A percentile compares a stretch with the other conserved stretches of the same genome.
These are phyloP conservation scores for Porites cylindrica DNA, from an alignment of 92 coral and sea anemone species.

Conservation along the genomic window DNA sequence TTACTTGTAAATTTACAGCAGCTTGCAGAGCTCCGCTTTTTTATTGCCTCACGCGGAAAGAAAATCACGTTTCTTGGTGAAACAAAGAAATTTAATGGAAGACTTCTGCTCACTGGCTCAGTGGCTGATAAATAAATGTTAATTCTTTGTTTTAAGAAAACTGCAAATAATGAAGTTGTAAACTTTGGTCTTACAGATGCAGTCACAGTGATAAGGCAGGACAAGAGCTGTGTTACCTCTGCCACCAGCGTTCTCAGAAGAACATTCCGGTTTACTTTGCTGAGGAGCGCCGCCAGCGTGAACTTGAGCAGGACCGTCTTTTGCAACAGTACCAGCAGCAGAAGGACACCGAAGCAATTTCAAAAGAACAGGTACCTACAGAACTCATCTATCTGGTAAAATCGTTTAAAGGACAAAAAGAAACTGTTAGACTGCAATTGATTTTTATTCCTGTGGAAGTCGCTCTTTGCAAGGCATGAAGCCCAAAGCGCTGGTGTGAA, in stretches of 20 bases:
- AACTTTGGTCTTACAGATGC: constrained; percentile 12
- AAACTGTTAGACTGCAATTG: too few species aligned
- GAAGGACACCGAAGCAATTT: constrained; percentile 89
- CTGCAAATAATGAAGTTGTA: not conserved
- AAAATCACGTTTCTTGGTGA: too few species aligned
- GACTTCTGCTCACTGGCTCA: too few species aligned
- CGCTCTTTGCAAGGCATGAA: too few species aligned
- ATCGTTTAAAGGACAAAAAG: not conserved
- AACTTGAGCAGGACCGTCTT: constrained; percentile 88
- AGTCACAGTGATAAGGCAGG: constrained; percentile 93
- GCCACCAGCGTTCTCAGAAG: constrained; percentile 95
- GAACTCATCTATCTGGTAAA: not conserved
- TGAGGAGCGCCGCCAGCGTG: constrained; percentile 83
- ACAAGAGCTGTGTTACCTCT: constrained; percentile 96
- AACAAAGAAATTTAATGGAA: too few species aligned
- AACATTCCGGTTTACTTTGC: constrained; percentile 90
- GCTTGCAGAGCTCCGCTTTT: too few species aligned
- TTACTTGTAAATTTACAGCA: too few species aligned
- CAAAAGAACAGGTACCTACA: constrained; percentile 79
- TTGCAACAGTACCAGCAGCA: constrained; percentile 96
- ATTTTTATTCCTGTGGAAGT: too few species aligned
- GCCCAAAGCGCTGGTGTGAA: too few species aligned
- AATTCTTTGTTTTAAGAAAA: too few species aligned
- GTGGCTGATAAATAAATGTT: too few species aligned
- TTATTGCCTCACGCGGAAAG: too few species aligned